A percentile compares a stretch with the other conserved stretches of the same genome.
Conservation (phyloP, 2,888 invertebrate genomes). For the Charanyca ferruginea region DNA sequence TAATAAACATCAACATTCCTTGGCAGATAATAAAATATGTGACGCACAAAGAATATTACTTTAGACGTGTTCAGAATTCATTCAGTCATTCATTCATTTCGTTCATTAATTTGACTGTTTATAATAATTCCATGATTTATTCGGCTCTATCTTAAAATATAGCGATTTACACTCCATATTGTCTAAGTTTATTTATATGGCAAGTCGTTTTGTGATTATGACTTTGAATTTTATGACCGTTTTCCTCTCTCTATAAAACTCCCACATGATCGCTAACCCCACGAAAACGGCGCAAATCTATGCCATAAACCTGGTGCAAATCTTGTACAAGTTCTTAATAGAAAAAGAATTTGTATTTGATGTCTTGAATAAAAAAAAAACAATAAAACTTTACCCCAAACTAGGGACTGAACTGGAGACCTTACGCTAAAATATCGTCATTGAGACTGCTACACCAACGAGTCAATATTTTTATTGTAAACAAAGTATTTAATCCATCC, state of each 20-base stretch:
- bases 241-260: background rate
- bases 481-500: background rate
- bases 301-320: background rate
- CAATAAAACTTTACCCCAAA: background rate
- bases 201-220: slow-evolving; percentile 13
- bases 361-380: no score
- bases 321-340: background rate
- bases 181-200: slow-evolving; percentile 23
- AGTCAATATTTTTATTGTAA: background rate
- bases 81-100: slow-evolving; percentile 34
- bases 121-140: slow-evolving; percentile 47
- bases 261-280: background rate
- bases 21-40: slow-evolving; percentile 23
- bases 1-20: slow-evolving; percentile 28
- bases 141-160: slow-evolving; percentile 22
- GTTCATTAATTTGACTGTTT: slow-evolving; percentile 40
- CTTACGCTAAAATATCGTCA: no score
- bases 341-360: no score
- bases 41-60: slow-evolving; percentile 38
- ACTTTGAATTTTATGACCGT: background rate
- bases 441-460: no score
- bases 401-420: background rate
- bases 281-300: background rate
- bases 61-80: slow-evolving; percentile 25
- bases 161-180: slow-evolving; percentile 12